These are phyloP conservation scores for Spialia ferax DNA, from an alignment of 2,888 invertebrate species.

Conservation along the genomic window DNA sequence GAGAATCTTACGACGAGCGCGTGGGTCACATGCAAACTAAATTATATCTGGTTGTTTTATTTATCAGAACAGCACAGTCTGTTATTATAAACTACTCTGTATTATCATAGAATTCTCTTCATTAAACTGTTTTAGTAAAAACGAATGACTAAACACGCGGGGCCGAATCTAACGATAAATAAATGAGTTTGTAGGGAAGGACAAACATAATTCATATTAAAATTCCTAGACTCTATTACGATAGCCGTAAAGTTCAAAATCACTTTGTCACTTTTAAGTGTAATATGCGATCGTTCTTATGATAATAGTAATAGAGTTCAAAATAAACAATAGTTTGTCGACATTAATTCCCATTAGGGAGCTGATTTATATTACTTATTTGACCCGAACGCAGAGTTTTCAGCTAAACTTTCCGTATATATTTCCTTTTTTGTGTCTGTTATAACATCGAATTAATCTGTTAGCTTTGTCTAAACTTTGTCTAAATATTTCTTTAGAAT, in stretches of 20 bases:
- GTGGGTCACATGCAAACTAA: too few species aligned
- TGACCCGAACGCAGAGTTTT: constrained; percentile 49
- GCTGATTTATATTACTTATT: constrained; percentile 62
- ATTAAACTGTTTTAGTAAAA: constrained; percentile 13
- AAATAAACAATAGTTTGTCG: constrained; percentile 41
- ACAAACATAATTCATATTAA: constrained; percentile 13
- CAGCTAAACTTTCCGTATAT: constrained; percentile 36
- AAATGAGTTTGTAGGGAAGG: constrained; percentile 18
- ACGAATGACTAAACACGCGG: constrained; percentile 5
- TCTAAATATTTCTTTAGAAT: too few species aligned
- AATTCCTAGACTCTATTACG: constrained; percentile 11
- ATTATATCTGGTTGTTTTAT: too few species aligned
- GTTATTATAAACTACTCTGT: background rate
- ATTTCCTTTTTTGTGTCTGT: constrained; percentile 33
- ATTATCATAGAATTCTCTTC: background rate
- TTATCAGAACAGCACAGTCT: too few species aligned
- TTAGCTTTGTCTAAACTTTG: too few species aligned
- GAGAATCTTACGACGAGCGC: too few species aligned
- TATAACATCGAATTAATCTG: background rate
- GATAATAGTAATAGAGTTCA: constrained; percentile 16
- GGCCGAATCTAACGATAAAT: constrained; percentile 18
- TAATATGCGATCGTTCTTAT: background rate
- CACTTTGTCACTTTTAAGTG: background rate
- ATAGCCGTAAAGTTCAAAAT: constrained; percentile 11
- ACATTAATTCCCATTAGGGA: constrained; percentile 47